phyloP scores from a whole-genome alignment of 2,113 vertebrate genomes.

The Trogon surrucura region DNA sequence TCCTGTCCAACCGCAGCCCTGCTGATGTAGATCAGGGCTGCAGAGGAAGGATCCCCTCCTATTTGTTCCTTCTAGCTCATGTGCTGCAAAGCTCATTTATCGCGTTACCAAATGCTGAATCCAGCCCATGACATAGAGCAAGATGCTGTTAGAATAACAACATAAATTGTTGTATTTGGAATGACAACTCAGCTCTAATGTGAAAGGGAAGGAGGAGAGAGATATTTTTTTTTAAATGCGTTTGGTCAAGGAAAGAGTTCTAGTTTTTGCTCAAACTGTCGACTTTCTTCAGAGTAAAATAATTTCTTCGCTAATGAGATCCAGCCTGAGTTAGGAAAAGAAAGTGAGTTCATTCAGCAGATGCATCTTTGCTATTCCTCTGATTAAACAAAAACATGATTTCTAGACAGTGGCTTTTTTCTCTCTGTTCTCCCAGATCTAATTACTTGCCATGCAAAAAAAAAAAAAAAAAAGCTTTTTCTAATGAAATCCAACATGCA shows the following conservation, averaged over 20 bases:
- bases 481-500: neutral
- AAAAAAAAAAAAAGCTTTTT: neutral
- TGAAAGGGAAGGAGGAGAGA: neutral
- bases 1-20: neutral
- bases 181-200: neutral
- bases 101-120: neutral
- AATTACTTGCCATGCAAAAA: neutral
- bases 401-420: neutral
- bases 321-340: neutral
- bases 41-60: neutral
- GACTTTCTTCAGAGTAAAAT: neutral
- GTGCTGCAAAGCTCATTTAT: neutral
- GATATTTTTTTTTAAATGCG: neutral
- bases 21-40: neutral
- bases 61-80: neutral
- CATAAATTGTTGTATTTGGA: neutral
- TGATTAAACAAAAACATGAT: neutral
- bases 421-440: neutral
- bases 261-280: neutral
- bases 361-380: neutral
- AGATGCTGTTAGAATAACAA: neutral
- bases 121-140: neutral
- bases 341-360: neutral
- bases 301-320: neutral
- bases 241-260: neutral